phyloP scores from a whole-genome alignment of 2,113 vertebrate species.

The Canis aureus region DNA sequence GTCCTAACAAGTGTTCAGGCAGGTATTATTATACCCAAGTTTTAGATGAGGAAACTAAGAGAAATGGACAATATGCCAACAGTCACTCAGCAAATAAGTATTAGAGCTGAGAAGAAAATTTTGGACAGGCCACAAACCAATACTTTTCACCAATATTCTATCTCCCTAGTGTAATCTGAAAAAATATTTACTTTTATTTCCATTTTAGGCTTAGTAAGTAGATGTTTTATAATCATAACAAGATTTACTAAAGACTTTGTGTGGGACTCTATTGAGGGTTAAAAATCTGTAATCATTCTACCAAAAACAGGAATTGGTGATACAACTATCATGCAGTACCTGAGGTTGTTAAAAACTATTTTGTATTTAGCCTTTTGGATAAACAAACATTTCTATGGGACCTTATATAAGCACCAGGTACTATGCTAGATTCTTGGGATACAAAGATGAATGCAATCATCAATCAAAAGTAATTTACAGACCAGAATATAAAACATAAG shows the following conservation, averaged over 20 bases:
- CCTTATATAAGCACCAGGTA: background rate
- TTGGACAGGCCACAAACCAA: background rate
- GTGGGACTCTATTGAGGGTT: background rate
- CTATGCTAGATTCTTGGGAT: background rate
- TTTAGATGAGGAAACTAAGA: background rate
- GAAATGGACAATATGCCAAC: background rate
- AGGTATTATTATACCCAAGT: background rate
- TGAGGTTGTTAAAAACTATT: background rate
- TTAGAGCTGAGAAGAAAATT: constrained; percentile 26
- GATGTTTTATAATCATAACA: background rate
- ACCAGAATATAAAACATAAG: background rate
- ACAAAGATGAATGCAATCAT: background rate
- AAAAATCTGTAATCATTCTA: constrained; percentile 55
- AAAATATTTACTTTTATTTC: constrained; percentile 45
- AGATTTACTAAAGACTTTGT: background rate
- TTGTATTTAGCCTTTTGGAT: background rate
- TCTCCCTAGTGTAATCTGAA: background rate
- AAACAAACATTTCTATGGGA: constrained; percentile 16
- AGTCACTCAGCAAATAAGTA: background rate
- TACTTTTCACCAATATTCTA: constrained; percentile 12
- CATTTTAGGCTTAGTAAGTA: constrained; percentile 23
- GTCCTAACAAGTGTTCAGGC: background rate
- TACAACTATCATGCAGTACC: background rate
- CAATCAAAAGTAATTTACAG: background rate
- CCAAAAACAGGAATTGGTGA: constrained; percentile 15